A percentile compares a stretch with the other conserved stretches of the same genome.
Conservation (phyloP, 1,140 invertebrate genomes). For the Drosophila paulistorum region DNA sequence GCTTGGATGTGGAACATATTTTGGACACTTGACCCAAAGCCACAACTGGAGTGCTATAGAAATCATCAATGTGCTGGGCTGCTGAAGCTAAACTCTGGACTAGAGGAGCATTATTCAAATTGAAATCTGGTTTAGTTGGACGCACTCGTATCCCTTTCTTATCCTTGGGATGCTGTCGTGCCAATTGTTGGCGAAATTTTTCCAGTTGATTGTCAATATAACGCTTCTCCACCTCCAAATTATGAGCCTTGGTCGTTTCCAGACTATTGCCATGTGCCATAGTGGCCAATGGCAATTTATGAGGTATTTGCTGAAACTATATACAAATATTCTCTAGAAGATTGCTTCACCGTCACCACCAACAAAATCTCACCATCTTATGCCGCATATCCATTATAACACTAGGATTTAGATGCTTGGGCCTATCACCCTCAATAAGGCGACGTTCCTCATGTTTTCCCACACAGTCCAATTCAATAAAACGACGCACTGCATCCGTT, state of each 20-base stretch:
- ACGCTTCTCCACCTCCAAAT: constrained; percentile 72
- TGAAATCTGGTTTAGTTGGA: constrained; percentile 65
- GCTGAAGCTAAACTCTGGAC: constrained; percentile 67
- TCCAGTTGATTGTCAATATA: constrained; percentile 73
- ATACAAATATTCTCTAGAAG: not conserved
- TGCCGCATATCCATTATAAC: constrained; percentile 80
- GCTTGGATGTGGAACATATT: constrained; percentile 44
- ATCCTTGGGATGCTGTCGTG: constrained; percentile 53
- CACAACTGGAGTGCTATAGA: constrained; percentile 68
- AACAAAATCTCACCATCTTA: constrained; percentile 63
- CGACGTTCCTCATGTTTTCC: constrained; percentile 47
- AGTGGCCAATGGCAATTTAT: constrained; percentile 65
- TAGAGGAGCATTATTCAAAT: constrained; percentile 55
- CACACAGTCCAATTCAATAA: constrained; percentile 73
- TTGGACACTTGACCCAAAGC: constrained; percentile 48
- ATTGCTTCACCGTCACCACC: not conserved
- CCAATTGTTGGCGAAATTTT: constrained; percentile 76
- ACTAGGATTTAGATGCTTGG: constrained; percentile 62
- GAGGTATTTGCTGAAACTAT: constrained; percentile 68
- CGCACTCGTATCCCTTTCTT: constrained; percentile 36
- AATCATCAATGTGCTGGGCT: constrained; percentile 67
- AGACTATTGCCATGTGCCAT: constrained; percentile 56
- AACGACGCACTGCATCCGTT: constrained; percentile 70
- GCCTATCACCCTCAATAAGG: constrained; percentile 66
- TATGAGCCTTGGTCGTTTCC: constrained; percentile 62